These are phyloP conservation scores for Tetranychus urticae DNA, from an alignment of 1,140 invertebrate genomes.

Conservation along the genomic window DNA sequence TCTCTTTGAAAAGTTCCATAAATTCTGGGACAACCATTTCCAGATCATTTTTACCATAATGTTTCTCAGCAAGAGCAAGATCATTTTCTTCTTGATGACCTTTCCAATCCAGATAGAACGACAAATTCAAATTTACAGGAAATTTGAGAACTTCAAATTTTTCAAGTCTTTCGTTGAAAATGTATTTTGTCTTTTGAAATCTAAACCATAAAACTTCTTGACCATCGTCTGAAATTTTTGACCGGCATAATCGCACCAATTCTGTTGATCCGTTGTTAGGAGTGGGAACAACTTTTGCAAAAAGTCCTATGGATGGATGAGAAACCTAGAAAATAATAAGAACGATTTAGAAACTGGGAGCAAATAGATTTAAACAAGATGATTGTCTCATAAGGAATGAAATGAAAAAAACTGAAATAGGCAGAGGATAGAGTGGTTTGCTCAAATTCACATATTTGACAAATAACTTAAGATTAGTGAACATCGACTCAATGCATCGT, in stretches of 20 bases:
- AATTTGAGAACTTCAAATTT: conserved; percentile 54
- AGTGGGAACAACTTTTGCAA: conserved; percentile 83
- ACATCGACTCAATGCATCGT: not conserved
- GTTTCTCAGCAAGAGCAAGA: conserved; percentile 40
- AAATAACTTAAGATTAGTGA: conserved; percentile 1
- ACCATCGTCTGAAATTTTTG: conserved; percentile 18
- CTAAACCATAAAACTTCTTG: conserved; percentile 40
- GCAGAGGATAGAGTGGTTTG: not conserved
- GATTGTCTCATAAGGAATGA: not conserved
- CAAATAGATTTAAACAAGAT: conserved; percentile 14
- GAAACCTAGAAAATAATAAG: conserved; percentile 30
- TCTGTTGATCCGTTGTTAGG: conserved; percentile 92
- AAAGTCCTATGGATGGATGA: conserved; percentile 43
- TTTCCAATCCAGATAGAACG: conserved; percentile 57
- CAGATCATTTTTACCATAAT: conserved; percentile 67
- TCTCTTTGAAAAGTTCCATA: conserved; percentile 80
- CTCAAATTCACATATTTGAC: not conserved
- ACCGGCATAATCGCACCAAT: conserved; percentile 47
- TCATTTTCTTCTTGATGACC: conserved; percentile 61
- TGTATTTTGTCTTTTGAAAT: conserved; percentile 91
- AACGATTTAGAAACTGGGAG: not conserved
- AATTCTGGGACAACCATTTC: conserved; percentile 86
- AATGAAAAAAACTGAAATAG: not conserved
- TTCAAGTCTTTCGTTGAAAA: conserved; percentile 51
- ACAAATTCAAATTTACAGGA: conserved; percentile 42